Conservation (phyloP, 2,113 vertebrate genomes). For the Puntigrus tetrazona region DNA sequence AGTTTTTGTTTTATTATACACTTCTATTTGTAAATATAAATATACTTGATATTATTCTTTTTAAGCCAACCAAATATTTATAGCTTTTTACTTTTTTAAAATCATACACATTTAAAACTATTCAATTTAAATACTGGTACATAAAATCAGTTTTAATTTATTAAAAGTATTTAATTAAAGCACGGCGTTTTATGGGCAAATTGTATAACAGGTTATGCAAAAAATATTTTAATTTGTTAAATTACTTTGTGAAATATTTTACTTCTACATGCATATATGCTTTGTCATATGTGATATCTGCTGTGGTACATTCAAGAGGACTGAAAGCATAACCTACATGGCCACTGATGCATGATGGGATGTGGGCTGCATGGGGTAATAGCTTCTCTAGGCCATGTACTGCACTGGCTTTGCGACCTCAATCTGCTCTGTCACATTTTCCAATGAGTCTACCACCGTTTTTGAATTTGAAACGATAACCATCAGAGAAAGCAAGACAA, state of each 20-base stretch:
- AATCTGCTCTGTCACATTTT: conserved; percentile 28
- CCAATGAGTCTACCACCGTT: background rate
- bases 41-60: background rate
- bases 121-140: background rate
- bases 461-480: background rate
- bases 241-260: background rate
- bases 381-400: conserved; percentile 58
- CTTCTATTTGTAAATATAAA: background rate
- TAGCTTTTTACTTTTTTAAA: background rate
- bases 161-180: background rate
- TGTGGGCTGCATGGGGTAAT: conserved; percentile 39
- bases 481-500: background rate
- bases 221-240: background rate
- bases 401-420: conserved; percentile 48
- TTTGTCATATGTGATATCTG: conserved; percentile 24
- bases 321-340: conserved; percentile 67
- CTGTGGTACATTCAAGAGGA: conserved; percentile 8
- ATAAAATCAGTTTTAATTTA: too few relatives aligned
- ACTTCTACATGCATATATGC: too few relatives aligned
- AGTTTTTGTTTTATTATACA: background rate
- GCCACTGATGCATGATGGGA: conserved; percentile 70
- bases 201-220: background rate
- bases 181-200: background rate
- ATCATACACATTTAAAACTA: background rate
- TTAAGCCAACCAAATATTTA: background rate